phyloP scores from a whole-genome alignment of 2,113 vertebrate genomes.

The Neotoma lepida region DNA sequence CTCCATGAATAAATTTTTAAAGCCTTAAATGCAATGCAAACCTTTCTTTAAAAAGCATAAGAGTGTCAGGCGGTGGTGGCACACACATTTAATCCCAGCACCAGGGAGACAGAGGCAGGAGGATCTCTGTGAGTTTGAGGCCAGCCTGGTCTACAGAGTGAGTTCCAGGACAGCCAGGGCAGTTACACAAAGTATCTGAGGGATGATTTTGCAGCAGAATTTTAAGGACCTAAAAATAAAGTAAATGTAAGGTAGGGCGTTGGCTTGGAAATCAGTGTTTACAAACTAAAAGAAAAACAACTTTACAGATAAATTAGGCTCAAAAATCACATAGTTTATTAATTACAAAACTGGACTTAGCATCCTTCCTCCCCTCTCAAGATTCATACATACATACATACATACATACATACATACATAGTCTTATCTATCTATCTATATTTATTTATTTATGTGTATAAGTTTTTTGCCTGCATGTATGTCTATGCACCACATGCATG shows the following conservation, averaged over 20 bases:
- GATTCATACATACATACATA: too few relatives aligned
- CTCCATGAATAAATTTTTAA: neutral
- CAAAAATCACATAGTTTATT: slow-evolving; percentile 18
- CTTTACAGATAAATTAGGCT: slow-evolving; percentile 22
- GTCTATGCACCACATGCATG: too few relatives aligned
- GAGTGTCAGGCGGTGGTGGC: neutral
- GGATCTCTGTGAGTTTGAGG: neutral
- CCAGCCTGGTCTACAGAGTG: neutral
- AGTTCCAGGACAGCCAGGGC: neutral
- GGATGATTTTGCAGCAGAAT: neutral
- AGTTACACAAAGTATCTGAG: neutral
- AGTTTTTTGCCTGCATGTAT: neutral
- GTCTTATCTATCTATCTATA: too few relatives aligned
- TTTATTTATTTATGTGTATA: neutral
- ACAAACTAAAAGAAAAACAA: slow-evolving; percentile 37
- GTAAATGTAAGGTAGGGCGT: neutral
- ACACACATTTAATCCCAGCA: neutral
- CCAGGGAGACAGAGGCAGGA: neutral
- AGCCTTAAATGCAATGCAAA: neutral
- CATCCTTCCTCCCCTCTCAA: neutral
- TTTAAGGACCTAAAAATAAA: neutral
- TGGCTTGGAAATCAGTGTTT: slow-evolving; percentile 46
- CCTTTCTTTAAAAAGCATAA: neutral
- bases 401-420: too few relatives aligned
- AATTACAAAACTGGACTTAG: neutral